Conservation (phyloP, 1,140 invertebrate species). For the Drosophila gunungcola region DNA sequence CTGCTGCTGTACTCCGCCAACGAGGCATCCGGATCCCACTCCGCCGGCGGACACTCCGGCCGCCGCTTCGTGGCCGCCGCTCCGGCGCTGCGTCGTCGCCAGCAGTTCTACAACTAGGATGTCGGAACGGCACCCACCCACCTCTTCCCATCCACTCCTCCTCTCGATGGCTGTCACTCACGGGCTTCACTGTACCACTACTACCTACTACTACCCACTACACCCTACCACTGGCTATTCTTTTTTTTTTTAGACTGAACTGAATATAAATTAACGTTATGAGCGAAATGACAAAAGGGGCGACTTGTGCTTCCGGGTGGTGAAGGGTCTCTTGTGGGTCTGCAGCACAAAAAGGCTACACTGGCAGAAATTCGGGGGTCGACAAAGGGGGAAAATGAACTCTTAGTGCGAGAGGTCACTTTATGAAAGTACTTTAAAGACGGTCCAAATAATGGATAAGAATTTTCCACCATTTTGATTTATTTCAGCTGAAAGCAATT, state of each 20-base stretch:
- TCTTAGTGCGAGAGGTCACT: not conserved
- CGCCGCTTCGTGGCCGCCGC: conserved; percentile 70
- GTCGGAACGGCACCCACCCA: not conserved
- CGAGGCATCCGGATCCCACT: conserved; percentile 43
- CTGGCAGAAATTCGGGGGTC: not conserved
- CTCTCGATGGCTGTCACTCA: conserved; percentile 35
- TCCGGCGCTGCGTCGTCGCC: conserved; percentile 66
- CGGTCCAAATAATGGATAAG: too few relatives aligned
- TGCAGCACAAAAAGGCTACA: not conserved
- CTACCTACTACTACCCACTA: conserved; percentile 3
- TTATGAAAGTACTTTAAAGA: not conserved
- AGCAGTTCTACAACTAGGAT: conserved; percentile 44
- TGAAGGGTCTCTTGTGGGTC: conserved; percentile 1
- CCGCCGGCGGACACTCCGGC: conserved; percentile 20
- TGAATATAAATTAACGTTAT: conserved; percentile 83
- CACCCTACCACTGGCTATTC: conserved; percentile 20
- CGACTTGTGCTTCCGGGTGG: conserved; percentile 43
- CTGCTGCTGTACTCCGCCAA: conserved; percentile 75
- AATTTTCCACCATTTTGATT: too few relatives aligned
- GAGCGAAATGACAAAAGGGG: conserved; percentile 76
- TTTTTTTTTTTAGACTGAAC: conserved; percentile 79
- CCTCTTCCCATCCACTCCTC: not conserved
- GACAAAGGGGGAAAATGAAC: too few relatives aligned
- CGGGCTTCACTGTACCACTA: conserved; percentile 44
- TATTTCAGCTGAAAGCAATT: too few relatives aligned